Evolutionary conservation across 2,888 invertebrate genomes (phyloP).

Genomic region (Polymixis flavicincta): DNA sequence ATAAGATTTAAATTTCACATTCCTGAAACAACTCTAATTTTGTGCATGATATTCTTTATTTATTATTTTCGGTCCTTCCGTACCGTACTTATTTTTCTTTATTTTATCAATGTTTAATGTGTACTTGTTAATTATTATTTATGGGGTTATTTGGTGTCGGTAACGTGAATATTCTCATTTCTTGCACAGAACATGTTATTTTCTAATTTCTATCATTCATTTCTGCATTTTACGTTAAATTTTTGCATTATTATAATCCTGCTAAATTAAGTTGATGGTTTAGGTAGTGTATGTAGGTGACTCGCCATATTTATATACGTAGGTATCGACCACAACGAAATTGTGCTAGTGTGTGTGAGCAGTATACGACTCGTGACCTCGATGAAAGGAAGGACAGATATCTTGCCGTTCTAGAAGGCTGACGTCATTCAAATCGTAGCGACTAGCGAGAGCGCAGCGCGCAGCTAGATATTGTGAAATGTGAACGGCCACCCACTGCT

Average conservation of each 20-base stretch:
- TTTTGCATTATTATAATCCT: slow-evolving; percentile 73
- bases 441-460: slow-evolving; percentile 83
- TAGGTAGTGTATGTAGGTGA: slow-evolving; percentile 63
- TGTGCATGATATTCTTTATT: slow-evolving; percentile 68
- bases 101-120: slow-evolving; percentile 31
- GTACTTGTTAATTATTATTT: slow-evolving; percentile 50
- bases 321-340: slow-evolving; percentile 52
- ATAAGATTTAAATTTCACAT: slow-evolving; percentile 11
- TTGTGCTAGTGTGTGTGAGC: slow-evolving; percentile 85
- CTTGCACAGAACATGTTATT: slow-evolving; percentile 48
- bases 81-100: slow-evolving; percentile 27
- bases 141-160: slow-evolving; percentile 64
- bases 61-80: slow-evolving; percentile 30
- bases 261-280: slow-evolving; percentile 74
- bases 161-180: slow-evolving; percentile 52
- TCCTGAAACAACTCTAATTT: slow-evolving; percentile 46
- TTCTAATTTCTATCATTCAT: slow-evolving; percentile 17
- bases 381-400: slow-evolving; percentile 83
- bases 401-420: slow-evolving; percentile 88
- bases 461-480: slow-evolving; percentile 89
- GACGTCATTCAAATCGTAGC: slow-evolving; percentile 87
- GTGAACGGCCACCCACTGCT: slow-evolving; percentile 90
- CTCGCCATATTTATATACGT: slow-evolving; percentile 67
- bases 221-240: slow-evolving; percentile 23
- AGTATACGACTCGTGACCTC: slow-evolving; percentile 86